A percentile compares a stretch with the other conserved stretches of the same genome.
These are phyloP conservation scores for Tyrannus savana DNA, from an alignment of 2,113 vertebrate genomes.

Conservation along the genomic window DNA sequence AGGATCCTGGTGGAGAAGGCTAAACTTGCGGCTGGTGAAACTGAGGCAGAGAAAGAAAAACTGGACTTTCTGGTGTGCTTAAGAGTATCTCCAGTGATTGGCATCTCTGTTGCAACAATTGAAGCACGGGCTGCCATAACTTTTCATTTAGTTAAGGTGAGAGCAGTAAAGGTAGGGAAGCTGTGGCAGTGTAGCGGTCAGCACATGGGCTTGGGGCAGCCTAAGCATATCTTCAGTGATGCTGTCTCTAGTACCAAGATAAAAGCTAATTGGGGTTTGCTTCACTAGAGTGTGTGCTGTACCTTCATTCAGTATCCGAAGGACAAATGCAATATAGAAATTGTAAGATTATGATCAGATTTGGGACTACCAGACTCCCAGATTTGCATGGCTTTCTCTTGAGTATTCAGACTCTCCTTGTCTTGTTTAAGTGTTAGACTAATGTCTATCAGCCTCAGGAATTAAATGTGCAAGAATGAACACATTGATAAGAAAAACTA, in stretches of 20 bases:
- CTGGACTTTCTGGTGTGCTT: neutral
- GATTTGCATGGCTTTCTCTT: conserved; percentile 37
- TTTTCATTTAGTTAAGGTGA: neutral
- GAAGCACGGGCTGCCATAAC: neutral
- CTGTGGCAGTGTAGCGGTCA: neutral
- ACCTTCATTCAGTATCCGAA: neutral
- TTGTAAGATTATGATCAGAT: neutral
- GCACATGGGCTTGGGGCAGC: neutral
- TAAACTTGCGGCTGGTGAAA: neutral
- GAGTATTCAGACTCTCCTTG: conserved; percentile 44
- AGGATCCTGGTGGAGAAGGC: neutral
- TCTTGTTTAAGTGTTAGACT: conserved; percentile 67
- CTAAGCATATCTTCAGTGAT: neutral
- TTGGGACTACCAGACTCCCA: conserved; percentile 14
- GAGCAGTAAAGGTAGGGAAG: neutral
- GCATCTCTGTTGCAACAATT: neutral
- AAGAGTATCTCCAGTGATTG: neutral
- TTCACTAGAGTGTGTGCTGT: neutral
- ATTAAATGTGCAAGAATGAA: conserved; percentile 64
- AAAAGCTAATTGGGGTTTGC: neutral
- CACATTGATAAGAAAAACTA: conserved; percentile 65
- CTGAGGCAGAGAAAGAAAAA: neutral
- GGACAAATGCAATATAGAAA: neutral
- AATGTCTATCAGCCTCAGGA: conserved; percentile 61
- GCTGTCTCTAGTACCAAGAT: neutral